A percentile compares a stretch with the other conserved stretches of the same genome.
Conservation (phyloP, 1,140 invertebrate genomes). For the Drosophila setifemur region DNA sequence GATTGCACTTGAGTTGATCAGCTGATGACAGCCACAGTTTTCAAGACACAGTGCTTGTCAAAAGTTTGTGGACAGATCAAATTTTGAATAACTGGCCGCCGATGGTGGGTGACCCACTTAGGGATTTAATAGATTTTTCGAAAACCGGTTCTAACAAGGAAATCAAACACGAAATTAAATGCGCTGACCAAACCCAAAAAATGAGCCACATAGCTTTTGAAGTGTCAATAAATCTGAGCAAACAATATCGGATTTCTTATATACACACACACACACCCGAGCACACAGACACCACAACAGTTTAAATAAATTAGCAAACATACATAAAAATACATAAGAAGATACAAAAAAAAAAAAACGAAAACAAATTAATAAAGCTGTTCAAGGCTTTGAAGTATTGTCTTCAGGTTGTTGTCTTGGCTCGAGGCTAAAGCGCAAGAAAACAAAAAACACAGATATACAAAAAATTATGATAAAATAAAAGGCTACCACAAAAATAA, state of each 20-base stretch:
- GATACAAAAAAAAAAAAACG: slow-evolving; percentile 14
- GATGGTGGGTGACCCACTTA: slow-evolving; percentile 57
- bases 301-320: slow-evolving; percentile 69
- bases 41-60: neutral
- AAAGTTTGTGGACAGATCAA: slow-evolving; percentile 3
- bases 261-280: slow-evolving; percentile 7
- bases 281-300: slow-evolving; percentile 23
- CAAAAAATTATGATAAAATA: neutral
- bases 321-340: slow-evolving; percentile 1
- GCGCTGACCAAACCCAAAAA: slow-evolving; percentile 31
- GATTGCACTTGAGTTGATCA: slow-evolving; percentile 64
- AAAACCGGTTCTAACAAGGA: slow-evolving; percentile 72
- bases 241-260: slow-evolving; percentile 52
- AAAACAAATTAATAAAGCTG: slow-evolving; percentile 48
- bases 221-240: slow-evolving; percentile 57
- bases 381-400: slow-evolving; percentile 35
- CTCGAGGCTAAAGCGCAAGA: slow-evolving; percentile 4
- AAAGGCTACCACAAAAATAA: neutral
- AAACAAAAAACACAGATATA: neutral
- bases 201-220: slow-evolving; percentile 4
- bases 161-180: slow-evolving; percentile 54
- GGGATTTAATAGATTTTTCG: slow-evolving; percentile 32
- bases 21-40: slow-evolving; percentile 39
- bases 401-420: slow-evolving; percentile 26
- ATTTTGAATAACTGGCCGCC: slow-evolving; percentile 9